Evolutionary conservation across 1,140 invertebrate species (phyloP).

Genomic region (Hydropsyche tenuis): DNA sequence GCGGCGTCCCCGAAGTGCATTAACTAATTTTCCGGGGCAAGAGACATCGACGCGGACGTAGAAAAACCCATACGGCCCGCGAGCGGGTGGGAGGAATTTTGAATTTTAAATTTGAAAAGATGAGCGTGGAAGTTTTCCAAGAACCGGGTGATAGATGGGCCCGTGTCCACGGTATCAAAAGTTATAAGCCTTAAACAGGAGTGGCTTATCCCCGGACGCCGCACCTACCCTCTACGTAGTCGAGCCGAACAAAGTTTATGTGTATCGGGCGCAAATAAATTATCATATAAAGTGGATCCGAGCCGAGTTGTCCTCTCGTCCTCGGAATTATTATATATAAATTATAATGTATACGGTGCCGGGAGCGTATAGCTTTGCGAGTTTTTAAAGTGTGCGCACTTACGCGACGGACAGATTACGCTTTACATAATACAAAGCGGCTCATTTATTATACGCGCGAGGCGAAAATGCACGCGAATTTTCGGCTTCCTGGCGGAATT

Average conservation of each 20-base stretch:
- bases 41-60: neutral
- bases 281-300: slow-evolving; percentile 40
- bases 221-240: slow-evolving; percentile 4
- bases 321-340: neutral
- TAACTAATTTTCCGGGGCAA: slow-evolving; percentile 17
- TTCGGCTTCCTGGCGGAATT: neutral
- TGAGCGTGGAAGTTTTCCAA: slow-evolving; percentile 37
- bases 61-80: neutral
- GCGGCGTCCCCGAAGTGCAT: neutral
- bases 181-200: slow-evolving; percentile 40
- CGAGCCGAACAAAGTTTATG: slow-evolving; percentile 34
- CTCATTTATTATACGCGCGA: slow-evolving; percentile 34
- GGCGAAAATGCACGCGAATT: slow-evolving; percentile 15
- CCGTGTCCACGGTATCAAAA: slow-evolving; percentile 39
- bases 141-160: slow-evolving; percentile 35
- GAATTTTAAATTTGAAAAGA: slow-evolving; percentile 38
- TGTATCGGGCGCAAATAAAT: slow-evolving; percentile 42
- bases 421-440: slow-evolving; percentile 39
- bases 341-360: too few species aligned
- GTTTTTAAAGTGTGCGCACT: slow-evolving; percentile 27
- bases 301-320: neutral
- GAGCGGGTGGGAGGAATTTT: slow-evolving; percentile 3
- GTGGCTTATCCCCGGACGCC: slow-evolving; percentile 37
- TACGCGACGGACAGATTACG: slow-evolving; percentile 32
- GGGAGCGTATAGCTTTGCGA: neutral